Base-by-base conservation (phyloP, 2,113 vertebrate genomes). In the Rhipidura dahli region DNA sequence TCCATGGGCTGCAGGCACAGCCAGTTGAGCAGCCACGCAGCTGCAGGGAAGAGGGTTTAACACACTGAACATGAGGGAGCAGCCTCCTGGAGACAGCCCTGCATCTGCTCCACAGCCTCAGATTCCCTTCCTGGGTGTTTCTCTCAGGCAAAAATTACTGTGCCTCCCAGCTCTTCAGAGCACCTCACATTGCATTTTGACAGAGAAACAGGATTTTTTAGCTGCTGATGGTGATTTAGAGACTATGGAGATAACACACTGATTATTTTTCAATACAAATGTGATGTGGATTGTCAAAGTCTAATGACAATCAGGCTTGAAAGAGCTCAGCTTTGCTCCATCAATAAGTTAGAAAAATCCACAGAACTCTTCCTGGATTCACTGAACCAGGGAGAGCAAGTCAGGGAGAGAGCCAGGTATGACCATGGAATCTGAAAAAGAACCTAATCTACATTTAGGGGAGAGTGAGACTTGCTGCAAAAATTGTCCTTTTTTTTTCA, bases 21-120 rank as follows among this genome's bases (percentile, higher is more conserved):
- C 51, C 75, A 75, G 75, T 33, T 23, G 35, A 79, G 73, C 47
- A 54, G 56, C 15, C 8, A 28, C 0, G 1, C 23, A 2, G 94
- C 89, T 4, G 0, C 31, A 49, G 49, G 63, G 47, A 65, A 50
- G 68, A 45, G 79, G 40, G 15, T n/a, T 42, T 35, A 47, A 27
- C 3, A 1, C 4, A 1, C 23, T 6, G 33, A 91, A 20, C 3
- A 0, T 7, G 4, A 10, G 20, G 28, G 45, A 75, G 61, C 70
- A 56, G 69, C 77, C 11, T n/a, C 42, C 44, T 1, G 5, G 26
- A 9, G 57, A n/a, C 68, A 5, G 85, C 60, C 5, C 69, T 51
- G 51, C 37, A 15, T 50, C 75, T 45, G 19, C 57, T 73, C 51
- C 39, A 9, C 35, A 49, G 3, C 30, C 35, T 10, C 6, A 6